These are phyloP conservation scores for Perizoma affinitatum DNA, from an alignment of 2,888 invertebrate genomes.

Conservation along the genomic window DNA sequence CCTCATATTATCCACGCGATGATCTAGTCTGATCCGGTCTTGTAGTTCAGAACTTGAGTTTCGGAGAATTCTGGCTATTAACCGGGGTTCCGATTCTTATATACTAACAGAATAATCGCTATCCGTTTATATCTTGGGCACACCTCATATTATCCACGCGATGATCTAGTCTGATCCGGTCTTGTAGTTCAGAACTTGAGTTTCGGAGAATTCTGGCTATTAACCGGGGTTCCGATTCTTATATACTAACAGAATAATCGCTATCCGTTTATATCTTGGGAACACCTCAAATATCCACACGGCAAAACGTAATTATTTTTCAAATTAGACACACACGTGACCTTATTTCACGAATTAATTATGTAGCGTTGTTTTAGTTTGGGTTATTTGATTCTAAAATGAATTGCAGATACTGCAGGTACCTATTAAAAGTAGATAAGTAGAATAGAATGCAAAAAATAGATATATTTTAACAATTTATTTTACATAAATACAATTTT, in stretches of 20 bases:
- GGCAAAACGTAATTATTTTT: constrained; percentile 39
- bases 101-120: constrained; percentile 4
- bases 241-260: constrained; percentile 1
- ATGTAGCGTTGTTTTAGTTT: constrained; percentile 43
- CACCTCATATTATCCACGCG: too few relatives aligned
- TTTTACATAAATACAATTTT: too few relatives aligned
- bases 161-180: too few relatives aligned
- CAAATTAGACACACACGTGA: constrained; percentile 46
- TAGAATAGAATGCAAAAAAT: too few relatives aligned
- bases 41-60: too few relatives aligned
- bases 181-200: too few relatives aligned
- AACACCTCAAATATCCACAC: constrained; percentile 26
- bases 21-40: too few relatives aligned
- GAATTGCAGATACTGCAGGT: constrained; percentile 11
- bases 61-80: too few relatives aligned
- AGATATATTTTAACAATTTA: too few relatives aligned
- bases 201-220: too few relatives aligned
- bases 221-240: neutral
- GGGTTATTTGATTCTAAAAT: constrained; percentile 30
- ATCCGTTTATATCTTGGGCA: constrained; percentile 22
- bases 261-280: constrained; percentile 21
- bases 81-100: neutral
- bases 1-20: too few relatives aligned
- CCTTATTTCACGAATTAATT: constrained; percentile 46
- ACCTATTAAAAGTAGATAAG: too few relatives aligned